A percentile compares a stretch with the other conserved stretches of the same genome.
Evolutionary conservation across 2,888 invertebrate species (phyloP).

Genomic region (Chalcosyrphus nemorum): DNA sequence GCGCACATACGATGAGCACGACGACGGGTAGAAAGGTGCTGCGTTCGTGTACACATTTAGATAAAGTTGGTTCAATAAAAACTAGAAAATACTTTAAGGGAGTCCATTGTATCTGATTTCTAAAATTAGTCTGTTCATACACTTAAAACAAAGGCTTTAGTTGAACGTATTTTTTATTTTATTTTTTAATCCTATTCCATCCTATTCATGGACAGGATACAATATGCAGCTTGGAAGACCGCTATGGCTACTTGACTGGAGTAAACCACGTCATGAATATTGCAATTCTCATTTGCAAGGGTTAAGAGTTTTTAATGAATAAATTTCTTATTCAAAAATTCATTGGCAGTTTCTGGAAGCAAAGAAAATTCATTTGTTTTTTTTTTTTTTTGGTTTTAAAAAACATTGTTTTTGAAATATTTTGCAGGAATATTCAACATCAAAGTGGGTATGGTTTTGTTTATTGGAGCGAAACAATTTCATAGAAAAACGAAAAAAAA

Average conservation of each 20-base stretch:
- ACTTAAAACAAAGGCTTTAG: background rate
- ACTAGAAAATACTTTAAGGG: slow-evolving; percentile 14
- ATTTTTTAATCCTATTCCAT: background rate
- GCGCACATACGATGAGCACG: slow-evolving; percentile 32
- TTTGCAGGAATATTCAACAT: background rate
- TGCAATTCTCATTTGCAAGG: background rate
- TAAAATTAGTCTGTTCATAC: slow-evolving; percentile 30
- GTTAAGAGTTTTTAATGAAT: background rate
- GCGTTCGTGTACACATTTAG: background rate
- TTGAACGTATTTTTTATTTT: background rate
- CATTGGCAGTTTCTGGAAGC: background rate
- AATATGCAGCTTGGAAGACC: background rate
- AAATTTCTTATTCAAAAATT: background rate
- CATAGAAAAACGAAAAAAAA: no score
- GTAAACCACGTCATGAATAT: slow-evolving; percentile 6
- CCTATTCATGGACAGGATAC: background rate
- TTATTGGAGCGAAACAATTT: slow-evolving; percentile 1
- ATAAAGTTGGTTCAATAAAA: slow-evolving; percentile 30
- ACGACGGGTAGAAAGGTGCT: slow-evolving; percentile 7
- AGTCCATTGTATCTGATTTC: slow-evolving; percentile 21
- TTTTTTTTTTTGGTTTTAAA: background rate
- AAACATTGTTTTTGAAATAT: background rate
- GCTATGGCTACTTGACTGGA: slow-evolving; percentile 12
- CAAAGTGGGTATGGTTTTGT: slow-evolving; percentile 21
- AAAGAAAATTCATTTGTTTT: background rate